Evolutionary conservation across 2,888 invertebrate genomes (phyloP).

Genomic region (Lumbricus terrestris): DNA sequence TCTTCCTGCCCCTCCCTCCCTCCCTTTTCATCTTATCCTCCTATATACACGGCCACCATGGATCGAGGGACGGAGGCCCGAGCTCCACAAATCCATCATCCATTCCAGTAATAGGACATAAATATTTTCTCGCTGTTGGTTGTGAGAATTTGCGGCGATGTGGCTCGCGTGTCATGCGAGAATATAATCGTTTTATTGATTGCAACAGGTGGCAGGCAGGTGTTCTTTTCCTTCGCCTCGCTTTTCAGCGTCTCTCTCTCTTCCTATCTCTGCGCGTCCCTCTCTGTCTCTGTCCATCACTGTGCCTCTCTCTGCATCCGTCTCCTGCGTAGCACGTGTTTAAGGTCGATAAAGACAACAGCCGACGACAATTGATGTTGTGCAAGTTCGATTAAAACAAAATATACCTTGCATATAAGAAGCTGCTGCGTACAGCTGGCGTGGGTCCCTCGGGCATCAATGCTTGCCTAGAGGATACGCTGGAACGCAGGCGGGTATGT

Average conservation of each 20-base stretch:
- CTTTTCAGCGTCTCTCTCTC: neutral
- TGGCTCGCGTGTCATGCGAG: conserved; percentile 5
- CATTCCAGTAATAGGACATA: neutral
- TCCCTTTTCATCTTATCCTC: neutral
- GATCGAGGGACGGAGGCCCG: neutral
- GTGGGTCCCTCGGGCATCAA: neutral
- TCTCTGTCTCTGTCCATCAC: neutral
- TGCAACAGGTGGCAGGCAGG: conserved; percentile 11
- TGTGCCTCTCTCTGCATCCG: neutral
- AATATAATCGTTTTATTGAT: conserved; percentile 13
- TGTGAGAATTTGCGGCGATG: conserved; percentile 7
- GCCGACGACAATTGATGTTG: neutral
- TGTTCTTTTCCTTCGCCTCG: neutral
- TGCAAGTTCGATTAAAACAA: conserved; percentile 3
- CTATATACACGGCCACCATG: neutral
- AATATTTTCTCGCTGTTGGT: conserved; percentile 12
- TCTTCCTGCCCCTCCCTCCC: neutral
- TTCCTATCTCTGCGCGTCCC: neutral
- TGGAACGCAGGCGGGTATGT: neutral
- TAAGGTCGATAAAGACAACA: conserved; percentile 3
- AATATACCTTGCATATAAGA: neutral
- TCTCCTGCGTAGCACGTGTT: neutral
- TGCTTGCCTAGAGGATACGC: neutral
- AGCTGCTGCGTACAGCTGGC: neutral
- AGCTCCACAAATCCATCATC: neutral